phyloP scores from a whole-genome alignment of 2,113 vertebrate species.

The Muscicapa adusta region DNA sequence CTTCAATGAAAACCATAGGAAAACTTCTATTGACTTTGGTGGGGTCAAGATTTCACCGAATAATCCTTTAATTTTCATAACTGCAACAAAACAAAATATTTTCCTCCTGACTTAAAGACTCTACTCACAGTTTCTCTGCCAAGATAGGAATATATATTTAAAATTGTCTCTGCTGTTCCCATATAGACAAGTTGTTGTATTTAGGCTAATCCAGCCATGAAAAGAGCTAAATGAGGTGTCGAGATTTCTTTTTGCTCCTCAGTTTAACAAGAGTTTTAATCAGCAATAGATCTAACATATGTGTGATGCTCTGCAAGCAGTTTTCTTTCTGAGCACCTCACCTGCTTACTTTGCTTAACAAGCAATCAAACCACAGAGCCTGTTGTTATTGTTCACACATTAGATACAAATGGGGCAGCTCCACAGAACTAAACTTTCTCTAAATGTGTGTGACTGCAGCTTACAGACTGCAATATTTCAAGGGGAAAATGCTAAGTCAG shows the following conservation, averaged over 20 bases:
- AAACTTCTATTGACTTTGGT: neutral
- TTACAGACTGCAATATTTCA: neutral
- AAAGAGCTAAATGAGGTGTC: conserved; percentile 48
- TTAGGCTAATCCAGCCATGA: conserved; percentile 49
- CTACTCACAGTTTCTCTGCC: neutral
- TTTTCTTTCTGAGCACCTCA: conserved; percentile 29
- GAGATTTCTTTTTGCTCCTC: conserved; percentile 66
- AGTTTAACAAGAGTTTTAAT: conserved; percentile 66
- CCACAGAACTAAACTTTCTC: neutral
- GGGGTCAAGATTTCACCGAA: neutral
- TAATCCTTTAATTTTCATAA: neutral
- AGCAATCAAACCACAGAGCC: conserved; percentile 47
- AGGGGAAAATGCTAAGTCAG: neutral
- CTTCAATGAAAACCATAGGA: neutral
- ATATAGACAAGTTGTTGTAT: conserved; percentile 22
- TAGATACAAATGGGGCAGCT: neutral
- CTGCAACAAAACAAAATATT: neutral
- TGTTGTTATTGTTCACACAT: neutral
- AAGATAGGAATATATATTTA: neutral
- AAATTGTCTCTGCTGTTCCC: neutral
- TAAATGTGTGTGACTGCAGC: neutral
- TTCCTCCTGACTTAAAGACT: neutral
- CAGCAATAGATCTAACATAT: conserved; percentile 65
- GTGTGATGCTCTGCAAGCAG: neutral
- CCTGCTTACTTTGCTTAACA: conserved; percentile 45